A percentile compares a stretch with the other conserved stretches of the same genome.
phyloP scores from a whole-genome alignment of 2,113 vertebrate species.

The Ondatra zibethicus region DNA sequence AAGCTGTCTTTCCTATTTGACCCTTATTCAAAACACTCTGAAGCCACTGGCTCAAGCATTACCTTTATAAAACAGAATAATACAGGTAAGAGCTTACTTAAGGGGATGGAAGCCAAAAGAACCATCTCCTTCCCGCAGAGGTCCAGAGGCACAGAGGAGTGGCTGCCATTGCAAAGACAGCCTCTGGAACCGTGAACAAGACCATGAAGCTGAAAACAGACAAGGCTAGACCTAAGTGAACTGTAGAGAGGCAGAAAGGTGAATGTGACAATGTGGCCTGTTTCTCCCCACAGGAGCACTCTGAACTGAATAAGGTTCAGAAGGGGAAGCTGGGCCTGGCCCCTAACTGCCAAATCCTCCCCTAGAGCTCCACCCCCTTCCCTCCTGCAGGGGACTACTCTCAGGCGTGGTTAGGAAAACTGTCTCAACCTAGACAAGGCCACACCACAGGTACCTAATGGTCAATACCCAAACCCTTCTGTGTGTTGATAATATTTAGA shows the following conservation, averaged over 20 bases:
- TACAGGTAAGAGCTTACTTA: background rate
- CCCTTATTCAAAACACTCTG: background rate
- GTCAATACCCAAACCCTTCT: background rate
- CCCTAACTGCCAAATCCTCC: no score
- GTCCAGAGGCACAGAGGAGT: background rate
- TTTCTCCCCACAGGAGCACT: no score
- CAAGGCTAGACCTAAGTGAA: background rate
- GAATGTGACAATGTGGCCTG: background rate
- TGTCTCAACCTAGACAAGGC: background rate
- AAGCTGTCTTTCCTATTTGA: background rate
- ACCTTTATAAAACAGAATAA: background rate
- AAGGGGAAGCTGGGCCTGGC: background rate
- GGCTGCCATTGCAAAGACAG: background rate
- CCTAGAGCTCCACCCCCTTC: background rate
- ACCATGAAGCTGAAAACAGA: background rate
- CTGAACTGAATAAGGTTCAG: background rate
- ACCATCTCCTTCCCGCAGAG: background rate
- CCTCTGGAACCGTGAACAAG: background rate
- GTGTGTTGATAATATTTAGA: background rate
- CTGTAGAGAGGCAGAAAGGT: background rate
- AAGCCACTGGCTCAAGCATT: background rate
- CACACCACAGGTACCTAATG: background rate
- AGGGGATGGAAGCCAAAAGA: background rate
- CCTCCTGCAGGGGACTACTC: background rate
- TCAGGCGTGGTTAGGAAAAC: background rate